These are phyloP conservation scores for Busseola fusca DNA, from an alignment of 2,888 invertebrate species.

Conservation along the genomic window DNA sequence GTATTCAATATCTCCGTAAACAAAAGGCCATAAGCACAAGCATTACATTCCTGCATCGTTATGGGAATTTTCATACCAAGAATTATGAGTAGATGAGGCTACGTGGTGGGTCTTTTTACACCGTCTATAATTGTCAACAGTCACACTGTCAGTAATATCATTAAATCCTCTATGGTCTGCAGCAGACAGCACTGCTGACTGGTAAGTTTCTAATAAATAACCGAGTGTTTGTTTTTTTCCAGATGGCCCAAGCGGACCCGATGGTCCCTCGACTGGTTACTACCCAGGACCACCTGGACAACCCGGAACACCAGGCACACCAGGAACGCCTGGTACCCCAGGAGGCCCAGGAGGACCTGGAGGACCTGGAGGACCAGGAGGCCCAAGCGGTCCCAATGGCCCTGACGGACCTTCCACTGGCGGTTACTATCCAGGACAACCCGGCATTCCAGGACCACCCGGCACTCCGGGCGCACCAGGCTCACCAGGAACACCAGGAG, in stretches of 20 bases:
- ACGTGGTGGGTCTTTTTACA: conserved; percentile 2
- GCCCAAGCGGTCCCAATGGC: conserved; percentile 47
- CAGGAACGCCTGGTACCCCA: conserved; percentile 66
- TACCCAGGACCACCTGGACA: conserved; percentile 52
- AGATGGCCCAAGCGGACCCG: conserved; percentile 54
- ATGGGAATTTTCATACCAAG: neutral
- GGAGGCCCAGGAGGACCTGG: conserved; percentile 63
- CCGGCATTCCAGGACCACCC: conserved; percentile 60
- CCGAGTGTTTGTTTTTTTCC: conserved; percentile 7
- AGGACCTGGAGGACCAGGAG: conserved; percentile 55
- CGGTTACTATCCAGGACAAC: conserved; percentile 57
- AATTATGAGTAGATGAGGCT: neutral
- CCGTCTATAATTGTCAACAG: neutral
- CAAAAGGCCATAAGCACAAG: too few species aligned
- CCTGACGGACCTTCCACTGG: conserved; percentile 46
- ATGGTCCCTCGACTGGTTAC: conserved; percentile 61
- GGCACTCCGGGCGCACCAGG: conserved; percentile 53
- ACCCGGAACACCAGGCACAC: conserved; percentile 61
- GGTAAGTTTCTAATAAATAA: conserved; percentile 27
- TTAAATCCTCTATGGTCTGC: neutral
- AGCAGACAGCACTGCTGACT: neutral
- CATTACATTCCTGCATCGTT: neutral
- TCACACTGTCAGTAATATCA: neutral
- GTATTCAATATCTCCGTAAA: too few species aligned
- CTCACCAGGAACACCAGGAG: conserved; percentile 54